phyloP scores from a whole-genome alignment of 2,888 invertebrate species.

The Phymatocera aterrima region DNA sequence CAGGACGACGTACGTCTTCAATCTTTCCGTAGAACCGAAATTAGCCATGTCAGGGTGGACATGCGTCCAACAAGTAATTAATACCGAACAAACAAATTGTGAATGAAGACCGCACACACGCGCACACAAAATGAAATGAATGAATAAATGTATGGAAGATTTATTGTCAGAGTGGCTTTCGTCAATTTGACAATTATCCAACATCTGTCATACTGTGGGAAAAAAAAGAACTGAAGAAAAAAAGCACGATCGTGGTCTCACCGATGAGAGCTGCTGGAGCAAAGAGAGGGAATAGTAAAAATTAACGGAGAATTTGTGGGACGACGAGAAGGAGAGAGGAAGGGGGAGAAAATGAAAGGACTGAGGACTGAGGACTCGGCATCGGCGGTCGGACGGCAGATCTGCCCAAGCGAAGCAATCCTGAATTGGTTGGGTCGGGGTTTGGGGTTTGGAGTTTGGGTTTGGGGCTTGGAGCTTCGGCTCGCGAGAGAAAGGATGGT shows the following conservation, averaged over 20 bases:
- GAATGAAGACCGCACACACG: no score
- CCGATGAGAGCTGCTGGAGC: slow-evolving; percentile 10
- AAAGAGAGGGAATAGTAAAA: slow-evolving; percentile 24
- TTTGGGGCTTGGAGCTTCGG: neutral
- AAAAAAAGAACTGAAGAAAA: neutral
- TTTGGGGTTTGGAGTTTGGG: slow-evolving; percentile 3
- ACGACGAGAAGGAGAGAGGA: no score
- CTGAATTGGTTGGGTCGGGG: slow-evolving; percentile 29
- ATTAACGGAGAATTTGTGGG: neutral
- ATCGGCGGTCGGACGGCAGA: neutral
- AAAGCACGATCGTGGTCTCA: neutral
- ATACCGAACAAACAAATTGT: no score
- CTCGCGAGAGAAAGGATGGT: slow-evolving; percentile 28
- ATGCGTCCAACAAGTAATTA: no score
- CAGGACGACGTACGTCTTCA: neutral
- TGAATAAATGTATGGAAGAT: no score
- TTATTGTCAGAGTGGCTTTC: no score
- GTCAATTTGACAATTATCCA: neutral
- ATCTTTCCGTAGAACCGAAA: neutral
- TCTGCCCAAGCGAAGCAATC: slow-evolving; percentile 21
- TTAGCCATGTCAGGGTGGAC: neutral
- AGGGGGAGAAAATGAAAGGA: no score
- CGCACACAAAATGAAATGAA: no score
- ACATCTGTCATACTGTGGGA: neutral
- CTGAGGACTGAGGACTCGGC: neutral